Base-by-base conservation (phyloP, 2,113 vertebrate species). In the Corythaixoides concolor region DNA sequence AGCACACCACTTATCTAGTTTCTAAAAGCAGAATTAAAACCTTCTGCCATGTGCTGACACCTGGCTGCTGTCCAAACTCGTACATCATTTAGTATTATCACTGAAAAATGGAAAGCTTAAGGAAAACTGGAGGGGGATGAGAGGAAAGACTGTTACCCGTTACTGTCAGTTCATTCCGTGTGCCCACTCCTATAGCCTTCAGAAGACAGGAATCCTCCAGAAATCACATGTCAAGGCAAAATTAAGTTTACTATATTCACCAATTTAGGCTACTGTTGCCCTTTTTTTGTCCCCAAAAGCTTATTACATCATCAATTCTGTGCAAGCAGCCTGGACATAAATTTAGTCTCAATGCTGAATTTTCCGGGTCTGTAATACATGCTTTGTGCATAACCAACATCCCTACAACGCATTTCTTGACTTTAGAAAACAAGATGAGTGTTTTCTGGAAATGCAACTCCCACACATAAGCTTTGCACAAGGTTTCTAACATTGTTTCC, bases 1-100 rank as follows among this genome's bases (percentile, higher is more conserved):
- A 96, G 91, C 69, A 89, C 78, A 85, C 49, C 93, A 94, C 93
- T 97, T 94, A 94, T 58, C 93, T 79, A 58, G 84, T 83, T 94
- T 85, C 91, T 91, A 89, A 94, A 96, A 95, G 89, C 91, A 97
- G 96, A 97, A 95, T 95, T 94, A 91, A 94, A 95, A 82, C 89
- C 95, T 96, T 82, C 89, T 96, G 94, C 96, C 95, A 94, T 69
- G 89, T 88, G 93, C 93, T 94, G 88, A 96, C 91, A 94, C 88
- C 94, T 93, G 96, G 91, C 94, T 95, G 89, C 81, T 91, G 66
- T 82, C 95, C 88, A 95, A 60, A 50, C 67, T 69, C 4, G 3
- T 88, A 93, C 85, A 91, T 93, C 96, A 62, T 93, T 89, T 95
- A 50, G 62, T 56, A 87, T 79, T 76, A 88, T 53, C 77, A 41